Evolutionary conservation across 2,888 invertebrate genomes (phyloP).

Genomic region (Andrena hattorfiana): DNA sequence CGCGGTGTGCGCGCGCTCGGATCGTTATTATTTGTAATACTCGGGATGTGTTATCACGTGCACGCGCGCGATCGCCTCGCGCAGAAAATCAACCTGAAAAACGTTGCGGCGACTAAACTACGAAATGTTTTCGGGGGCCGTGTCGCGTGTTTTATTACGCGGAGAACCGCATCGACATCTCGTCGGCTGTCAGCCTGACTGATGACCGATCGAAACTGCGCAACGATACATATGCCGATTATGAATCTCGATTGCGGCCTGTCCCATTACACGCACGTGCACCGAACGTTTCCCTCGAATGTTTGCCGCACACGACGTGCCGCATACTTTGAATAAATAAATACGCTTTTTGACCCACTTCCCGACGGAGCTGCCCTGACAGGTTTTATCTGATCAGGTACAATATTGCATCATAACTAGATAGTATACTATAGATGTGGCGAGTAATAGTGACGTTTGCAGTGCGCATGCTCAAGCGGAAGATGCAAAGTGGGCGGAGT

Average conservation of each 20-base stretch:
- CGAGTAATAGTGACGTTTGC: too few species aligned
- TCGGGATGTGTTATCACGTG: slow-evolving; percentile 62
- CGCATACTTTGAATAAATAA: slow-evolving; percentile 45
- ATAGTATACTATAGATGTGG: too few species aligned
- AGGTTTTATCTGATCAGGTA: too few species aligned
- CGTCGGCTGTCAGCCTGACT: slow-evolving; percentile 62
- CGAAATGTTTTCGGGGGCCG: slow-evolving; percentile 45
- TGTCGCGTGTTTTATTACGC: slow-evolving; percentile 66
- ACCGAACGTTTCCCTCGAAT: slow-evolving; percentile 24
- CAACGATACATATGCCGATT: slow-evolving; percentile 63
- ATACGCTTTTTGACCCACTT: slow-evolving; percentile 43
- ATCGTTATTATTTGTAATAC: slow-evolving; percentile 69
- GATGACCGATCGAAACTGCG: slow-evolving; percentile 64
- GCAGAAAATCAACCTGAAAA: slow-evolving; percentile 65
- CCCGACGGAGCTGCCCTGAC: neutral
- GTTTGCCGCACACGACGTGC: slow-evolving; percentile 3
- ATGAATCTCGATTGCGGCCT: slow-evolving; percentile 53
- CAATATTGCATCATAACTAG: too few species aligned
- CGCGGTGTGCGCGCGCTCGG: slow-evolving; percentile 52
- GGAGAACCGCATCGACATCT: slow-evolving; percentile 70
- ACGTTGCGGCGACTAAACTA: slow-evolving; percentile 66
- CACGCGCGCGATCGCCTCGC: slow-evolving; percentile 12
- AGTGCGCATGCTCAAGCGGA: too few species aligned
- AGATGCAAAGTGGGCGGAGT: too few species aligned
- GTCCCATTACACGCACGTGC: slow-evolving; percentile 39